phyloP scores from a whole-genome alignment of 1,140 invertebrate species.

The Wasmannia auropunctata region DNA sequence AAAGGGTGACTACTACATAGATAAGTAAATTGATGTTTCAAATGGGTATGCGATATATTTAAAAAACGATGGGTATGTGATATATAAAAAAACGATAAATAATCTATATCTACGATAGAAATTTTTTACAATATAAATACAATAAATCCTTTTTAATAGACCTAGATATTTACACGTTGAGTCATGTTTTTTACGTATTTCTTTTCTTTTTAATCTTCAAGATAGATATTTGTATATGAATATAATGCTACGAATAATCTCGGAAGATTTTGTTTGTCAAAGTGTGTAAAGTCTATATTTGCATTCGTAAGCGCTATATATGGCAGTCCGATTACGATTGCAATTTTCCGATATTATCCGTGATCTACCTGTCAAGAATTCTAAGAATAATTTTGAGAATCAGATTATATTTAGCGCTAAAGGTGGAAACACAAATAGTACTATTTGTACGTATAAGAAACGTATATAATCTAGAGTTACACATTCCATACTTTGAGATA shows the following conservation, averaged over 20 bases:
- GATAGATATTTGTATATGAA: neutral
- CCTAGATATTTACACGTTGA: neutral
- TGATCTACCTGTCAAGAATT: neutral
- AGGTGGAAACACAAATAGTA: neutral
- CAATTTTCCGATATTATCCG: neutral
- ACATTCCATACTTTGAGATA: constrained; percentile 9
- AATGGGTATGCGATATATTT: neutral
- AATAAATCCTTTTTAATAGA: neutral
- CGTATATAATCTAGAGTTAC: neutral
- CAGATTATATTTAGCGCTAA: constrained; percentile 7
- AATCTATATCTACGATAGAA: constrained; percentile 7
- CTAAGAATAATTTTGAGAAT: constrained; percentile 3
- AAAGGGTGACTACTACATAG: neutral
- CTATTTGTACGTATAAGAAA: too few relatives aligned
- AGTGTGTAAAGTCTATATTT: constrained; percentile 11
- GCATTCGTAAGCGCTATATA: constrained; percentile 3
- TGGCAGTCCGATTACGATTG: neutral
- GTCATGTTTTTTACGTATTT: constrained; percentile 1
- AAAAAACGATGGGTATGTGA: neutral
- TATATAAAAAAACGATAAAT: constrained; percentile 17
- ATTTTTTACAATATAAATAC: neutral
- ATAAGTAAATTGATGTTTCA: constrained; percentile 22
- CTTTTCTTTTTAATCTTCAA: neutral
- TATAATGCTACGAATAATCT: neutral
- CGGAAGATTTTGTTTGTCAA: neutral